phyloP scores from a whole-genome alignment of 2,113 vertebrate species.

The Stomatorhinus ivindoensis region DNA sequence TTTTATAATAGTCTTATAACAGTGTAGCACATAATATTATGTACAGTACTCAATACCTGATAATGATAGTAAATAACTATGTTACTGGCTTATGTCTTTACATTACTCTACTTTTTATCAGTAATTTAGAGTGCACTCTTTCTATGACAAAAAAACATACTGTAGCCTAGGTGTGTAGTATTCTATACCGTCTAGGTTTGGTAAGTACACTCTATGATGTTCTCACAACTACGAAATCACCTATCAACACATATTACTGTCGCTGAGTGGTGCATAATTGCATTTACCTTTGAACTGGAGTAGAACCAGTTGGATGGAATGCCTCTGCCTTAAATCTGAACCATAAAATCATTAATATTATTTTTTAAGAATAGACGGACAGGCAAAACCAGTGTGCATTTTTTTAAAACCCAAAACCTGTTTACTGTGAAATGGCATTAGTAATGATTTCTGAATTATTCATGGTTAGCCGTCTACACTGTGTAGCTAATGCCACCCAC shows the following conservation, averaged over 20 bases:
- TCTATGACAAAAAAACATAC: background rate
- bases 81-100: background rate
- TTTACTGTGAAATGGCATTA: conserved; percentile 6
- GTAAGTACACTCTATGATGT: background rate
- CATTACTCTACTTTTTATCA: background rate
- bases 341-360: background rate
- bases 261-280: background rate
- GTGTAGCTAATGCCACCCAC: background rate
- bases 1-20: background rate
- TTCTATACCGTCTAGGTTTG: background rate
- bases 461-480: background rate
- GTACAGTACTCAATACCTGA: background rate
- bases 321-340: background rate
- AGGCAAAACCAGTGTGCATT: background rate
- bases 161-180: background rate
- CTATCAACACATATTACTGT: background rate
- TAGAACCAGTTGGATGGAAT: background rate
- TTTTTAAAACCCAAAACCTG: background rate
- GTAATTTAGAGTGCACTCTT: background rate
- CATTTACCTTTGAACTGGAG: background rate
- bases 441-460: background rate
- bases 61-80: background rate
- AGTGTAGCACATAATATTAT: background rate
- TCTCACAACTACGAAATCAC: background rate
- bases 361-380: background rate